These are phyloP conservation scores for Garrulus glandarius DNA, from an alignment of 2,797 vertebrate genomes.

Conservation along the genomic window DNA sequence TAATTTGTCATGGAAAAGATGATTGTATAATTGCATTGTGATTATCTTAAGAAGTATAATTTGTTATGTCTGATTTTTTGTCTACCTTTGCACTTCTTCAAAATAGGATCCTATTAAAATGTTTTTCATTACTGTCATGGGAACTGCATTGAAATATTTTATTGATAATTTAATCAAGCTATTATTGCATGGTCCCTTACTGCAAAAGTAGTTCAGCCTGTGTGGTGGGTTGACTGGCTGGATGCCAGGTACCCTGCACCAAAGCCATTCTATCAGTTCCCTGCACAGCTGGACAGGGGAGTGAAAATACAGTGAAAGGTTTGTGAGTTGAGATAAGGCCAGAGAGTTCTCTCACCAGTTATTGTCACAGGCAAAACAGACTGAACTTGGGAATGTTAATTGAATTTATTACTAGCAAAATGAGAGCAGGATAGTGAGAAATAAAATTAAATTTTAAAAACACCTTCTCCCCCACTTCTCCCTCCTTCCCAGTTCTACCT, in stretches of 20 bases:
- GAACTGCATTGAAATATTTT: neutral
- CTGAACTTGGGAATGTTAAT: neutral
- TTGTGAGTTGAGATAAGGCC: fast-evolving
- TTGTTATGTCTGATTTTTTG: neutral
- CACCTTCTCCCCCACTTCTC: neutral
- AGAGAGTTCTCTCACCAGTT: neutral
- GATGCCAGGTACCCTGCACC: neutral
- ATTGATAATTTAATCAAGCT: neutral
- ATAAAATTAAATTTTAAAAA: neutral
- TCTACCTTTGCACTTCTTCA: neutral
- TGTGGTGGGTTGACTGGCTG: neutral
- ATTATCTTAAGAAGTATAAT: constrained; percentile 4
- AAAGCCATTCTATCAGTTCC: neutral
- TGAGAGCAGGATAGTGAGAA: neutral
- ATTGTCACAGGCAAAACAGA: fast-evolving
- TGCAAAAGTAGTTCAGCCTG: neutral
- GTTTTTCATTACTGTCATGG: neutral
- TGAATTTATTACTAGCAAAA: neutral
- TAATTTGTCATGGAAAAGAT: neutral
- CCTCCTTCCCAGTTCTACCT: neutral
- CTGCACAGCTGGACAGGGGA: neutral
- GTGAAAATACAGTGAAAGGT: neutral
- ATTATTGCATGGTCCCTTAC: neutral
- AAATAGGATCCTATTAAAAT: neutral
- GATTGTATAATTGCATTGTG: neutral